phyloP scores from a whole-genome alignment of 2,113 vertebrate genomes.

The Pelusios castaneus region DNA sequence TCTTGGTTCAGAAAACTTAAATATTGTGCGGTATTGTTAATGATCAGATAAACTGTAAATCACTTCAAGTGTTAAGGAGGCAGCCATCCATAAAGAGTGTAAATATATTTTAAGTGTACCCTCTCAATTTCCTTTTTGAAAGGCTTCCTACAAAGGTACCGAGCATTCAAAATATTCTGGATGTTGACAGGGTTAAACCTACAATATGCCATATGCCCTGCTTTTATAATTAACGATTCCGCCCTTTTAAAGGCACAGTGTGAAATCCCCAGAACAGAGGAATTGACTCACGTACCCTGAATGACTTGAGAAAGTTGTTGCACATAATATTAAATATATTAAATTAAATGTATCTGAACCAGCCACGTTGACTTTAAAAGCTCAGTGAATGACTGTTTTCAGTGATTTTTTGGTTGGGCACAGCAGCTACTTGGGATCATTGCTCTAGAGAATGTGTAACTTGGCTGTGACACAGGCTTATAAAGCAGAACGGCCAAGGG shows the following conservation, averaged over 20 bases:
- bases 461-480: neutral
- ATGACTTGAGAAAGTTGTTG: neutral
- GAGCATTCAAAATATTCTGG: neutral
- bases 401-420: neutral
- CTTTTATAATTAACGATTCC: neutral
- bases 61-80: neutral
- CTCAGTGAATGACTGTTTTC: no score
- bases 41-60: neutral
- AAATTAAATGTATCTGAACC: neutral
- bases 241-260: neutral
- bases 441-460: neutral
- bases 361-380: no score
- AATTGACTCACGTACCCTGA: neutral
- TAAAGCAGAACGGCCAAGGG: neutral
- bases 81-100: neutral
- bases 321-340: no score
- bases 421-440: neutral
- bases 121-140: neutral
- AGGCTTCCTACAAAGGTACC: neutral
- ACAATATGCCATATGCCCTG: neutral
- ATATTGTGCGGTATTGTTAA: neutral
- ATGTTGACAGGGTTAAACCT: no score
- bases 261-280: neutral
- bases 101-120: neutral
- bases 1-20: neutral